Evolutionary conservation across 2,888 invertebrate species (phyloP).

Genomic region (Ectobius pallidus): DNA sequence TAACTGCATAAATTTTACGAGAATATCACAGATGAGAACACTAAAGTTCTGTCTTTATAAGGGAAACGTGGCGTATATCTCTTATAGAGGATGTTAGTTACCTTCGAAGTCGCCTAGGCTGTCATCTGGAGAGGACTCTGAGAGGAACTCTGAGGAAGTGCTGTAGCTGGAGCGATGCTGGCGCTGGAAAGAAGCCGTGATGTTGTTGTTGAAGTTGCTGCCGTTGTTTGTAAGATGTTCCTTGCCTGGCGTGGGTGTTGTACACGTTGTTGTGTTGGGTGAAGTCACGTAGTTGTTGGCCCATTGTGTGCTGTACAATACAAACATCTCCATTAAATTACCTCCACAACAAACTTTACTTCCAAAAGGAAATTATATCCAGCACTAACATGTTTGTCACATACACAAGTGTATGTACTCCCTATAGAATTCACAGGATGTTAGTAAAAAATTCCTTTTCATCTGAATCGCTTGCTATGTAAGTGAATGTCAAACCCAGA

Average conservation of each 20-base stretch:
- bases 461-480: too few species aligned
- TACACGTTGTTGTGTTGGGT: constrained; percentile 25
- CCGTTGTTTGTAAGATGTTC: constrained; percentile 38
- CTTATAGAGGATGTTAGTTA: constrained; percentile 48
- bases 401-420: too few species aligned
- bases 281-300: constrained; percentile 42
- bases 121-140: constrained; percentile 60
- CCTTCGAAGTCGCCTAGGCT: constrained; percentile 62
- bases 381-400: too few species aligned
- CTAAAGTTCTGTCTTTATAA: too few species aligned
- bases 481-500: too few species aligned
- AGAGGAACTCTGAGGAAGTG: constrained; percentile 43
- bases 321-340: not conserved
- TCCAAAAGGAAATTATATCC: too few species aligned
- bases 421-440: too few species aligned
- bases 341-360: too few species aligned
- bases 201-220: constrained; percentile 42
- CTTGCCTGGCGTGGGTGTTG: constrained; percentile 27
- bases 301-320: constrained; percentile 43
- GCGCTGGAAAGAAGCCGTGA: constrained; percentile 48
- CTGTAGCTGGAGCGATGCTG: constrained; percentile 38
- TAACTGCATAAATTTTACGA: too few species aligned
- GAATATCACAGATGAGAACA: too few species aligned
- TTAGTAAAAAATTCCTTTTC: too few species aligned
- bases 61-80: too few species aligned